Percentiles rank a stretch among this genome's conserved stretches.
Conservation (phyloP, 1,140 invertebrate species). For the Hypsibius dujardini region DNA sequence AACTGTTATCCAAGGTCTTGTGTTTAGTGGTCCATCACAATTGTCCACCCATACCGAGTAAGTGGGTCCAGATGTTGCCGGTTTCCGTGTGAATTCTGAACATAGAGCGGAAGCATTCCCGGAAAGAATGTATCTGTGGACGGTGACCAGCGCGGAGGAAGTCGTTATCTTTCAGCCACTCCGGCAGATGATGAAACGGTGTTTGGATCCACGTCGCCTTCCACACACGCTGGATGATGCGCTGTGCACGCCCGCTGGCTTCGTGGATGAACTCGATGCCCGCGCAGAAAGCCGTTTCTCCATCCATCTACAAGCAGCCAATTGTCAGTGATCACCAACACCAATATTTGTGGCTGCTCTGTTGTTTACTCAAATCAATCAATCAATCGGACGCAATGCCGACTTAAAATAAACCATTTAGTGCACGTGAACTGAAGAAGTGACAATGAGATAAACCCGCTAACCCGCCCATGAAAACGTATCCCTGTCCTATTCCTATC, state of each 20-base stretch:
- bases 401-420: too few species aligned
- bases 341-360: too few species aligned
- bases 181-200: constrained; percentile 24
- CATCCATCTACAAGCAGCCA: not conserved
- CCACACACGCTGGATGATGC: constrained; percentile 21
- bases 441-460: too few species aligned
- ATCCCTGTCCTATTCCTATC: too few species aligned
- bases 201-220: constrained; percentile 24
- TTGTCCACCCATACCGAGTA: constrained; percentile 21
- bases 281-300: not conserved
- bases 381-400: too few species aligned
- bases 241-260: not conserved
- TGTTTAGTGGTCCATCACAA: too few species aligned
- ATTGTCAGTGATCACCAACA: not conserved
- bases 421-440: too few species aligned
- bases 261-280: constrained; percentile 14
- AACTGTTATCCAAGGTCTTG: too few species aligned
- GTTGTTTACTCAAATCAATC: too few species aligned
- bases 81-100: constrained; percentile 27
- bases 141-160: constrained; percentile 25
- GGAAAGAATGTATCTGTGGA: constrained; percentile 25
- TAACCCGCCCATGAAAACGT: too few species aligned
- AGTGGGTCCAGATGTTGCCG: constrained; percentile 27
- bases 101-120: constrained; percentile 24
- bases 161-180: constrained; percentile 27